phyloP scores from a whole-genome alignment of 2,113 vertebrate species.

The Amazona guildingii region DNA sequence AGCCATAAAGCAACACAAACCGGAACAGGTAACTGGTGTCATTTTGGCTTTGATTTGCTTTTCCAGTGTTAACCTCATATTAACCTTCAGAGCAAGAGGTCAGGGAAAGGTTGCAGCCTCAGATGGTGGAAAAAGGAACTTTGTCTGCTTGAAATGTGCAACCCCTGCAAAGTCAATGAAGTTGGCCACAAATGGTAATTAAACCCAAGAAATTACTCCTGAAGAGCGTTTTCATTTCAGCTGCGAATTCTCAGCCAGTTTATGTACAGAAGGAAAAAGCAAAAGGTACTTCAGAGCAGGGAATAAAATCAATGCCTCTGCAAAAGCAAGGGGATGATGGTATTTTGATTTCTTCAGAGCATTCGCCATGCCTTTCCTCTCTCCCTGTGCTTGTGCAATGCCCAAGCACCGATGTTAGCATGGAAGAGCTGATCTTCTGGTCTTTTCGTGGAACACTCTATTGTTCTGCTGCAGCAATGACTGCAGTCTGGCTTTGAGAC shows the following conservation, averaged over 20 bases:
- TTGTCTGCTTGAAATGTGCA: not conserved
- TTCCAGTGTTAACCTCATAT: slow-evolving; percentile 35
- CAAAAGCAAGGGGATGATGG: not conserved
- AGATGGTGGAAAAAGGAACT: not conserved
- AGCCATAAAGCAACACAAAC: slow-evolving; percentile 40
- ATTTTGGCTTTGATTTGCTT: slow-evolving; percentile 54
- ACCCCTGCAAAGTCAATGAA: not conserved
- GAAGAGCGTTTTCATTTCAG: not conserved
- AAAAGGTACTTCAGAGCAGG: not conserved
- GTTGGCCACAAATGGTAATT: not conserved
- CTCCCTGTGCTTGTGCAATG: not conserved
- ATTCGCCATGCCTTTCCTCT: not conserved
- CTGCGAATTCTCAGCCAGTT: not conserved
- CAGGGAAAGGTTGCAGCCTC: slow-evolving; percentile 41
- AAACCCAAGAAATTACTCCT: not conserved
- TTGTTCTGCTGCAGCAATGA: not conserved
- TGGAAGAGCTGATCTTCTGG: not conserved
- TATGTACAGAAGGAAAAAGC: not conserved
- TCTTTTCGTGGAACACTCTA: not conserved
- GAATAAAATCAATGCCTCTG: not conserved
- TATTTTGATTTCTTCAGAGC: not conserved
- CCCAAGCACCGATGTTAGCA: not conserved
- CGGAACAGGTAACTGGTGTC: slow-evolving; percentile 53
- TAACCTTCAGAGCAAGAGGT: slow-evolving; percentile 49
- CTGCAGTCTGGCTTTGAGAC: not conserved